Percentiles rank a stretch among this genome's conserved stretches.
Evolutionary conservation across 64 coral and sea anemone species (phyloP).

Genomic region (Platygyra sinensis): DNA sequence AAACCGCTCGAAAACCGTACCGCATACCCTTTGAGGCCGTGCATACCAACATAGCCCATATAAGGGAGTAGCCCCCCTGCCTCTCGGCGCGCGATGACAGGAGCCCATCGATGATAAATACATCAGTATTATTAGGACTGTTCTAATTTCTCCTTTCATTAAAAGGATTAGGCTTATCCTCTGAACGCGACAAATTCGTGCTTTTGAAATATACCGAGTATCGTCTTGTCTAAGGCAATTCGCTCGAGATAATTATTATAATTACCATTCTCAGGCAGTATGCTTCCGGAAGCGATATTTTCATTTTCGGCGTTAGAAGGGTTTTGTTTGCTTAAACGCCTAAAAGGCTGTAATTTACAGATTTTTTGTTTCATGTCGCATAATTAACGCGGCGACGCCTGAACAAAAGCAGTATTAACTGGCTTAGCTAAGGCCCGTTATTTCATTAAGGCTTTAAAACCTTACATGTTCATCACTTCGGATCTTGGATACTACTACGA

Average conservation of each 20-base stretch:
- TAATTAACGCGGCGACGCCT: neutral
- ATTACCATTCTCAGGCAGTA: neutral
- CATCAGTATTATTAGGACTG: too few relatives aligned
- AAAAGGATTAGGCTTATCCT: too few relatives aligned
- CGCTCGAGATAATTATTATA: neutral
- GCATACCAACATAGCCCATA: too few relatives aligned
- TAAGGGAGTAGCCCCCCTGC: too few relatives aligned
- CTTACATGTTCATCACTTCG: neutral
- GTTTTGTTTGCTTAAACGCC: constrained; percentile 15
- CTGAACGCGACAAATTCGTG: too few relatives aligned
- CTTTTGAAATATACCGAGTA: too few relatives aligned
- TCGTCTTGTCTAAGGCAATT: neutral
- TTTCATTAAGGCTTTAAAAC: neutral
- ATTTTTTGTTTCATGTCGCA: neutral
- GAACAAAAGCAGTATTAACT: constrained; percentile 43
- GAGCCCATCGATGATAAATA: too few relatives aligned
- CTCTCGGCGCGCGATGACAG: too few relatives aligned
- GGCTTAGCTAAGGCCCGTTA: neutral
- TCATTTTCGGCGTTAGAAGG: neutral
- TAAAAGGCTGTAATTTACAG: neutral
- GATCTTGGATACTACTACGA: neutral
- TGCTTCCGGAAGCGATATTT: constrained; percentile 19
- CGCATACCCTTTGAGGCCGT: too few relatives aligned
- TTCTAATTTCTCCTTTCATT: too few relatives aligned
- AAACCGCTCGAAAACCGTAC: too few relatives aligned